A percentile compares a stretch with the other conserved stretches of the same genome.
Evolutionary conservation across 2,797 vertebrate species (phyloP).

Genomic region (Masticophis lateralis): DNA sequence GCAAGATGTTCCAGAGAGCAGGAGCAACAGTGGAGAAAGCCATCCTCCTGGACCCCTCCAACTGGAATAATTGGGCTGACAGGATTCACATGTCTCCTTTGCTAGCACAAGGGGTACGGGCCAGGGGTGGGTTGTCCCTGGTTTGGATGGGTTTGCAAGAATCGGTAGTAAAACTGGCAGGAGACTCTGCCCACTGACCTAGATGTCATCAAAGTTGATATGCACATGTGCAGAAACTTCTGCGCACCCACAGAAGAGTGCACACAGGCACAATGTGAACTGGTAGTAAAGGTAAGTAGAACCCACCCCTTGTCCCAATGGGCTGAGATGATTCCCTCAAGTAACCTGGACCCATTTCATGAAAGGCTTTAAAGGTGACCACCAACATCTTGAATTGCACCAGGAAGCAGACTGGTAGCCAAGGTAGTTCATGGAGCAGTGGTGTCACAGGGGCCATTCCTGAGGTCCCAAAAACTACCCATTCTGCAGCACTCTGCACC

Average conservation of each 20-base stretch:
- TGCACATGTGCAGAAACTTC: too few relatives aligned
- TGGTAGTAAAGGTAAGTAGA: too few relatives aligned
- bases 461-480: neutral
- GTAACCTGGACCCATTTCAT: neutral
- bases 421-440: neutral
- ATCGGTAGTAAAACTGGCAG: too few relatives aligned
- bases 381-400: neutral
- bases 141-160: too few relatives aligned
- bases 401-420: neutral
- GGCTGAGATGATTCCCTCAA: neutral
- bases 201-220: too few relatives aligned
- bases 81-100: neutral
- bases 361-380: neutral
- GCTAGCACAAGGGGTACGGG: neutral
- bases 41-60: neutral
- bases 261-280: too few relatives aligned
- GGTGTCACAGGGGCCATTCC: neutral
- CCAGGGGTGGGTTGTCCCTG: too few relatives aligned
- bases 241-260: too few relatives aligned
- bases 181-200: too few relatives aligned
- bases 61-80: neutral
- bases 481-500: neutral
- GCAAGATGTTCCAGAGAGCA: neutral
- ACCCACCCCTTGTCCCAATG: neutral
- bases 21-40: neutral